Evolutionary conservation across 1,140 invertebrate species (phyloP).

Genomic region (Ptiloglossa arizonensis): DNA sequence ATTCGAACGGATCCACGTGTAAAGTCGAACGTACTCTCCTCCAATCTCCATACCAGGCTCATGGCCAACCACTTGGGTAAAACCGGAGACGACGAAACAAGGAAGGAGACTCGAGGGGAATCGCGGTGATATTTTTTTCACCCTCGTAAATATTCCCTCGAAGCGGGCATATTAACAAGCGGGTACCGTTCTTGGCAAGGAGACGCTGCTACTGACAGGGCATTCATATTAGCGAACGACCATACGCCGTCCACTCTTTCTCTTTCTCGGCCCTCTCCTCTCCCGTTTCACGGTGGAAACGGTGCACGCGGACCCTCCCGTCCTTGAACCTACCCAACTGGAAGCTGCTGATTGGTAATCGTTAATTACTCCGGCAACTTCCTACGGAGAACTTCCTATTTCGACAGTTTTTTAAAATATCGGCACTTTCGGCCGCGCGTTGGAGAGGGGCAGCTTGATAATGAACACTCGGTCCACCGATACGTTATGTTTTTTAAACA

Average conservation of each 20-base stretch:
- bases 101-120: constrained; percentile 27
- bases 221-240: constrained; percentile 76
- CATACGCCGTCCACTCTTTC: constrained; percentile 60
- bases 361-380: constrained; percentile 69
- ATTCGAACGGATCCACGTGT: no score
- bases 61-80: constrained; percentile 19
- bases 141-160: constrained; percentile 78
- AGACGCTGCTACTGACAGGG: constrained; percentile 79
- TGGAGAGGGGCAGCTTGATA: no score
- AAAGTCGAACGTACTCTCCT: no score
- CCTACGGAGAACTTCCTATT: constrained; percentile 43
- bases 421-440: constrained; percentile 19
- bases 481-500: no score
- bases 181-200: constrained; percentile 77
- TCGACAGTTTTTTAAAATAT: constrained; percentile 53
- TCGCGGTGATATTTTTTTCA: constrained; percentile 70
- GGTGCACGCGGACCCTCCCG: constrained; percentile 31
- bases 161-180: constrained; percentile 74
- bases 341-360: constrained; percentile 68
- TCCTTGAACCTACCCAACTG: constrained; percentile 55
- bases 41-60: no score
- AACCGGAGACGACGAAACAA: constrained; percentile 43
- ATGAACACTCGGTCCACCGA: no score
- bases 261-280: constrained; percentile 54
- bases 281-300: constrained; percentile 42